Percentiles rank a stretch among this genome's conserved stretches.
phyloP scores from a whole-genome alignment of 2,113 vertebrate species.

The Sceloporus undulatus region DNA sequence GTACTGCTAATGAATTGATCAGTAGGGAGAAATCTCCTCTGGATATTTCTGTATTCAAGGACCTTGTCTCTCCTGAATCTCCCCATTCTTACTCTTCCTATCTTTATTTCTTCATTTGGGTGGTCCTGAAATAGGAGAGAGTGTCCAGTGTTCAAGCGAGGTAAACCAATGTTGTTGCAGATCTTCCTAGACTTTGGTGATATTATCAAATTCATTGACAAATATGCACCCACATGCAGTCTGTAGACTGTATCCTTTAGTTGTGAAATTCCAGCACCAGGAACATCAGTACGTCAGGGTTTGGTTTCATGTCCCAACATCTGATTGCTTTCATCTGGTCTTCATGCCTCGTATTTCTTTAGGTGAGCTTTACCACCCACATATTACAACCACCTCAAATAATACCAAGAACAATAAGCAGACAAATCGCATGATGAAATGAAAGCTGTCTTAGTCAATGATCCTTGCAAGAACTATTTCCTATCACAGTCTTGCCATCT shows the following conservation, averaged over 20 bases:
- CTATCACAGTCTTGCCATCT: constrained; percentile 11
- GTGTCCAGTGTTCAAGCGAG: not conserved
- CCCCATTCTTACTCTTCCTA: not conserved
- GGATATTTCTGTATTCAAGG: not conserved
- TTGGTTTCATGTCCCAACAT: constrained; percentile 1
- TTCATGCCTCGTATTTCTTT: not conserved
- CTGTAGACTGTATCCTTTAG: not conserved
- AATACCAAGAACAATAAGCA: constrained; percentile 7
- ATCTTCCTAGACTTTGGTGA: not conserved
- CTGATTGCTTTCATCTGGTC: constrained; percentile 11
- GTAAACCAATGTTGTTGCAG: not conserved
- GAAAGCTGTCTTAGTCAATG: not conserved
- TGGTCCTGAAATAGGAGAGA: not conserved
- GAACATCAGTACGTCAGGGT: not conserved
- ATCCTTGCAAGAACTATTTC: constrained; percentile 27
- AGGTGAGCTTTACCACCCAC: not conserved
- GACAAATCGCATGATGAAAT: not conserved
- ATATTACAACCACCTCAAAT: constrained; percentile 9
- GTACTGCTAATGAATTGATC: not conserved
- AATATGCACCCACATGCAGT: not conserved
- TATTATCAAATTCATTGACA: constrained; percentile 10
- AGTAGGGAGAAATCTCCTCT: not conserved
- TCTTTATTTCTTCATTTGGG: not conserved
- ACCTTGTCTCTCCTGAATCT: not conserved
- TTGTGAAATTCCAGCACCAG: constrained; percentile 18